These are phyloP conservation scores for Melanotaenia duboulayi DNA, from an alignment of 2,113 vertebrate species.

Conservation along the genomic window DNA sequence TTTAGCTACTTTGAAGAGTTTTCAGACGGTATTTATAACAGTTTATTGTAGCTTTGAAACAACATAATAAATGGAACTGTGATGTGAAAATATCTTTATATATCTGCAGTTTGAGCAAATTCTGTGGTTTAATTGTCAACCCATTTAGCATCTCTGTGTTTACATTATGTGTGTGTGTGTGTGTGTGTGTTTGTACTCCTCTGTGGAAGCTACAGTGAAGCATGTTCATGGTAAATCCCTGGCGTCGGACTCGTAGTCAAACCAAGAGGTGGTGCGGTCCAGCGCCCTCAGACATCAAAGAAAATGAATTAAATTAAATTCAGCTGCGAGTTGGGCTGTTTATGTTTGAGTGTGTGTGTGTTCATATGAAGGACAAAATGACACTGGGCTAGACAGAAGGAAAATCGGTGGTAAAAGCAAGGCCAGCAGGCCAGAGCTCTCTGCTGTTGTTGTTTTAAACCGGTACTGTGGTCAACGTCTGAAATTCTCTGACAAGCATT, in stretches of 20 bases:
- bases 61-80: too few species aligned
- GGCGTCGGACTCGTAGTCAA: constrained; percentile 32
- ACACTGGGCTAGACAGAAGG: constrained; percentile 40
- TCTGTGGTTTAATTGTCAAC: too few species aligned
- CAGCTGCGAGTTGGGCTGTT: constrained; percentile 40
- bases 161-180: background rate
- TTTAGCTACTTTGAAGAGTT: too few species aligned
- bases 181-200: background rate
- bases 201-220: background rate
- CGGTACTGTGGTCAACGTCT: constrained; percentile 42
- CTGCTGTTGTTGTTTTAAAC: constrained; percentile 62
- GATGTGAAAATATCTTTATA: too few species aligned
- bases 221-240: constrained; percentile 43
- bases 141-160: background rate
- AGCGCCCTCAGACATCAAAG: constrained; percentile 38
- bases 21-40: too few species aligned
- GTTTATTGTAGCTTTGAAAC: too few species aligned
- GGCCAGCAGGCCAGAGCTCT: constrained; percentile 34
- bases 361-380: constrained; percentile 39
- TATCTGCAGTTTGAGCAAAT: too few species aligned
- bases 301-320: constrained; percentile 60
- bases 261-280: constrained; percentile 55
- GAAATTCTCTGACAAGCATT: constrained; percentile 55
- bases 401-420: constrained; percentile 33
- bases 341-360: constrained; percentile 22